Evolutionary conservation across 2,113 vertebrate genomes (phyloP).

Genomic region (Xenopus laevis): DNA sequence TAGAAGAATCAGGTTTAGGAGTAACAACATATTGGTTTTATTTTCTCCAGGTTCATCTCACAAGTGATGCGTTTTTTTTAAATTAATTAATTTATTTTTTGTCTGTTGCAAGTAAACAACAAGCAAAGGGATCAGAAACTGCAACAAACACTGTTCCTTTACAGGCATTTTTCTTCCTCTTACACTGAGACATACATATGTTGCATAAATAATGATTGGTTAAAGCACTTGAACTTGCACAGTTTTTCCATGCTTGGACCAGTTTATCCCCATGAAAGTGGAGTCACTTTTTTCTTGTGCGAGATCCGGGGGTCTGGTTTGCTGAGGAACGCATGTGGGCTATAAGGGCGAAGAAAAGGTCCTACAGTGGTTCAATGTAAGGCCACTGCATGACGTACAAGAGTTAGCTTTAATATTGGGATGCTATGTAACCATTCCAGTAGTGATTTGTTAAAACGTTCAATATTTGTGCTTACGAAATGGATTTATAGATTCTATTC

Average conservation of each 20-base stretch:
- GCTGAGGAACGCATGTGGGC: neutral
- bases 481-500: constrained; percentile 13
- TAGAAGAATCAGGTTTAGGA: constrained; percentile 13
- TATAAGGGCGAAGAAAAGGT: neutral
- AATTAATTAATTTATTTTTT: constrained; percentile 3
- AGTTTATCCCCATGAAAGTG: neutral
- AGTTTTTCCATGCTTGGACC: constrained; percentile 45
- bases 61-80: constrained; percentile 11
- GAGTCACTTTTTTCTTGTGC: neutral
- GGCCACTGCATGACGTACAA: constrained; percentile 6
- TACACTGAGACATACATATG: constrained; percentile 38
- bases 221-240: constrained; percentile 56
- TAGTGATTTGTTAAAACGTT: constrained; percentile 2
- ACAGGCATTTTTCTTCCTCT: constrained; percentile 15
- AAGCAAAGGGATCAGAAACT: constrained; percentile 45
- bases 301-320: neutral
- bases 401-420: constrained; percentile 7
- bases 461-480: constrained; percentile 36
- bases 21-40: constrained; percentile 42
- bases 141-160: constrained; percentile 23
- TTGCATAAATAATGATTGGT: constrained; percentile 49
- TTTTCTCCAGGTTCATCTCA: constrained; percentile 35
- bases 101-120: constrained; percentile 46
- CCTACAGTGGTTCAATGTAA: constrained; percentile 16
- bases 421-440: constrained; percentile 1